Conservation (phyloP, 2,797 vertebrate species). For the Mormyrus hasselquistii region DNA sequence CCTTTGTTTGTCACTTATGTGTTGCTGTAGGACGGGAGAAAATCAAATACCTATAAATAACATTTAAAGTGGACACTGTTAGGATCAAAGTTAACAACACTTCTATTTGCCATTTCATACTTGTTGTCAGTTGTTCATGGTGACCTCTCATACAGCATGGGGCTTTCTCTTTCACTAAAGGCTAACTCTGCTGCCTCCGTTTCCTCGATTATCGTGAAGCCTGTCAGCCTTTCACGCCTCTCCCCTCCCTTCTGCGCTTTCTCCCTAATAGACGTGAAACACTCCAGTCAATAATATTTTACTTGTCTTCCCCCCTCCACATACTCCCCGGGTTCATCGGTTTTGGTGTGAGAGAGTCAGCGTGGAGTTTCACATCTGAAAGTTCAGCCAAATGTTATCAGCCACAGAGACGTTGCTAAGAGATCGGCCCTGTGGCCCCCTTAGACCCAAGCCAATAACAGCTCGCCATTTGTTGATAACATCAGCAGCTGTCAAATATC, state of each 20-base stretch:
- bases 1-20: conserved; percentile 20
- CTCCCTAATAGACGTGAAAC: conserved; percentile 79
- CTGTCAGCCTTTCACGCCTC: conserved; percentile 64
- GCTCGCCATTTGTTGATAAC: conserved; percentile 73
- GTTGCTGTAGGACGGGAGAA: neutral
- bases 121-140: conserved; percentile 47
- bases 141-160: conserved; percentile 53
- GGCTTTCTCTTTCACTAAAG: conserved; percentile 53
- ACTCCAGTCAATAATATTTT: conserved; percentile 75
- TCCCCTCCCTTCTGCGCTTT: conserved; percentile 55
- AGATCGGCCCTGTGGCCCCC: conserved; percentile 69
- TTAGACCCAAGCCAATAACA: conserved; percentile 74
- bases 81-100: conserved; percentile 38
- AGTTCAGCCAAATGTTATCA: conserved; percentile 99
- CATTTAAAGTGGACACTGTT: conserved; percentile 30
- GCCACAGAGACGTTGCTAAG: conserved; percentile 75
- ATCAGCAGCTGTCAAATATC: conserved; percentile 85
- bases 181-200: conserved; percentile 62
- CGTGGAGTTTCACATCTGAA: conserved; percentile 88
- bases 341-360: conserved; percentile 74
- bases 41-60: conserved; percentile 23
- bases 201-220: conserved; percentile 78
- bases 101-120: conserved; percentile 37
- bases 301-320: conserved; percentile 66
- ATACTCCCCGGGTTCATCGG: conserved; percentile 29